Conservation (phyloP, 2,888 invertebrate genomes). For the Pseudococcus jackbeardsleyi region DNA sequence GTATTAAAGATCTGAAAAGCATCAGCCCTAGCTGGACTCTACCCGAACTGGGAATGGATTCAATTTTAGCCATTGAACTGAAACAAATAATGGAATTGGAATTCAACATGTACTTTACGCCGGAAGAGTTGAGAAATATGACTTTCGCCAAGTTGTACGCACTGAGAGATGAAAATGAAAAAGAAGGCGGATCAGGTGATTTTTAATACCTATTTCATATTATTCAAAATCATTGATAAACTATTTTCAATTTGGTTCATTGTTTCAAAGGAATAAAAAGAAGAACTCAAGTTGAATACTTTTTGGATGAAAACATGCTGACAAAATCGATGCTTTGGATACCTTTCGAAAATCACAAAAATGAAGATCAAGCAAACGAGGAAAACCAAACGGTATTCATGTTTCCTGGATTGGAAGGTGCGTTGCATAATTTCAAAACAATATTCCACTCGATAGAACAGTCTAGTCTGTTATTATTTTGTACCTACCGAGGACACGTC, state of each 20-base stretch:
- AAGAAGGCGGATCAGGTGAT: not conserved
- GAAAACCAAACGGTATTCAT: not conserved
- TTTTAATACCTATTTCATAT: too few relatives aligned
- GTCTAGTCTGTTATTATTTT: too few relatives aligned
- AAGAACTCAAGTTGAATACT: too few relatives aligned
- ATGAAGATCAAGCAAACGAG: not conserved
- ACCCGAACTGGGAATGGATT: constrained; percentile 95
- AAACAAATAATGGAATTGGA: constrained; percentile 92
- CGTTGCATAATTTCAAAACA: not conserved
- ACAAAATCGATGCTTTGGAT: not conserved
- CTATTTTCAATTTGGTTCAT: too few relatives aligned
- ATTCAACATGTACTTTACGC: constrained; percentile 86
- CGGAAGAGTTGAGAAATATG: constrained; percentile 86
- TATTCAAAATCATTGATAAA: too few relatives aligned
- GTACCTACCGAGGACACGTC: too few relatives aligned
- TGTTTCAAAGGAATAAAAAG: too few relatives aligned
- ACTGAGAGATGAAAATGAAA: constrained; percentile 67
- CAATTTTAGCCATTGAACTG: constrained; percentile 96
- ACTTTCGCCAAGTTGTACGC: constrained; percentile 78
- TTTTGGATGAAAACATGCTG: too few relatives aligned
- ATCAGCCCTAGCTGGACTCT: constrained; percentile 80
- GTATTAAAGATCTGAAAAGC: constrained; percentile 77
- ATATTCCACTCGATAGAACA: too few relatives aligned
- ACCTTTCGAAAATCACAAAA: not conserved
- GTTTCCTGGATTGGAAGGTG: not conserved